Base-by-base conservation (phyloP, 2,113 vertebrate species). In the Dolichallabes microphthalmus region DNA sequence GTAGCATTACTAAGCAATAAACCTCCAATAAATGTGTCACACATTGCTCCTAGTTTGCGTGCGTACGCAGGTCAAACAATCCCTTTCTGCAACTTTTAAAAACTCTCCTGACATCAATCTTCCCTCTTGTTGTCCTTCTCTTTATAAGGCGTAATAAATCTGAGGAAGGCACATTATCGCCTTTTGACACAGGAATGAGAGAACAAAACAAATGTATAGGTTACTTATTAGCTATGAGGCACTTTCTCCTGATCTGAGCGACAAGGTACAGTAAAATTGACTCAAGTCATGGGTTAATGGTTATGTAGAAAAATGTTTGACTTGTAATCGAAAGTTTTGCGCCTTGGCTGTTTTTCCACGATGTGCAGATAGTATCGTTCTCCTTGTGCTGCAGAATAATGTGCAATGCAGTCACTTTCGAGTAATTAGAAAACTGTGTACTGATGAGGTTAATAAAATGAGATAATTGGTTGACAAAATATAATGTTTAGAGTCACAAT, bases 171-270 rank as follows among this genome's bases (percentile, higher is more conserved):
- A 73, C 39, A 68, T 25, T 0, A 32, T 45, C 78, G 52, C 80
- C n/a, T 22, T 60, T 81, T 45, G 78, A 79, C 30, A n/a, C 35
- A 61, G 13, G 22, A 71, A 71, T 73, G 19, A 22, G n/a, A 22
- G 63, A 71, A 52, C 52, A 81, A 50, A 81, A 60, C 8, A 53
- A 78, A 82, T 32, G 27, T n/a, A 32, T 22, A 57, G 45, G 68
- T 82, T 86, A 86, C 58, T 81, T 55, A 86, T 88, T 75, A 77
- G 27, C 69, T 35, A 82, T 53, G 32, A 71, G 20, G 30, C 25
- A 53, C 61, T n/a, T 25, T 55, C 32, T 75, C 35, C 25, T 30
- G 32, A 83, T 25, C 25, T 35, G 9, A 14, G 22, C 0, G n/a
- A 79, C 30, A 10, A 39, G 20, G 19, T n/a, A n/a, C n/a, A n/a